These are phyloP conservation scores for Catharus minimus DNA, from an alignment of 2,113 vertebrate species.

Conservation along the genomic window DNA sequence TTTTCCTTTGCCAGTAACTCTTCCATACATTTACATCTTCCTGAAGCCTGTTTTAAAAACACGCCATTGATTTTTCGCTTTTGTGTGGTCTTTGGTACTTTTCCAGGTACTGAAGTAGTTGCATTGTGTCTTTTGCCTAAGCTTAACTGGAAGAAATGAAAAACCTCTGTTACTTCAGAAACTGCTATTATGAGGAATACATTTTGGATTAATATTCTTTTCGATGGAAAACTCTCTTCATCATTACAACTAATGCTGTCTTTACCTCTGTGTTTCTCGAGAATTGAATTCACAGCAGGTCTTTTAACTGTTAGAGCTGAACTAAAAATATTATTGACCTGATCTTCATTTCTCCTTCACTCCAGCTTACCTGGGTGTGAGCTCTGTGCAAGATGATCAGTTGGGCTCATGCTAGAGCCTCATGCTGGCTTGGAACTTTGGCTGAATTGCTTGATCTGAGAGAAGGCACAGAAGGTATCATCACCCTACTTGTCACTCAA, in stretches of 20 bases:
- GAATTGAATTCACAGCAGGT: not conserved
- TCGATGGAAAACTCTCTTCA: not conserved
- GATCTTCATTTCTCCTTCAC: not conserved
- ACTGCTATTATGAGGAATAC: not conserved
- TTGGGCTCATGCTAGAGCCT: not conserved
- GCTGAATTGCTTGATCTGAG: not conserved
- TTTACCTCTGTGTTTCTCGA: not conserved
- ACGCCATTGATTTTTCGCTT: not conserved
- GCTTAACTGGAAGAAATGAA: not conserved
- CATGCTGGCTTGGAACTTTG: not conserved
- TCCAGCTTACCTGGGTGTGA: not conserved
- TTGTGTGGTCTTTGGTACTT: not conserved
- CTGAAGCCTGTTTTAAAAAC: not conserved
- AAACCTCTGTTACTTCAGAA: not conserved
- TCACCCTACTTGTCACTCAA: not conserved
- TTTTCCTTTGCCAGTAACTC: not conserved
- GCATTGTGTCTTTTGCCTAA: not conserved
- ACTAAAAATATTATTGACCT: not conserved
- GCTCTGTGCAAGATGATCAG: not conserved
- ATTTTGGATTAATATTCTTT: not conserved
- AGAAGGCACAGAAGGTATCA: not conserved
- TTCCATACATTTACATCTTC: not conserved
- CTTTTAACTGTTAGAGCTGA: not conserved
- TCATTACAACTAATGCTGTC: not conserved
- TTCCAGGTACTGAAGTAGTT: not conserved